Evolutionary conservation across 2,888 invertebrate genomes (phyloP).

Genomic region (Conchocele bisecta): DNA sequence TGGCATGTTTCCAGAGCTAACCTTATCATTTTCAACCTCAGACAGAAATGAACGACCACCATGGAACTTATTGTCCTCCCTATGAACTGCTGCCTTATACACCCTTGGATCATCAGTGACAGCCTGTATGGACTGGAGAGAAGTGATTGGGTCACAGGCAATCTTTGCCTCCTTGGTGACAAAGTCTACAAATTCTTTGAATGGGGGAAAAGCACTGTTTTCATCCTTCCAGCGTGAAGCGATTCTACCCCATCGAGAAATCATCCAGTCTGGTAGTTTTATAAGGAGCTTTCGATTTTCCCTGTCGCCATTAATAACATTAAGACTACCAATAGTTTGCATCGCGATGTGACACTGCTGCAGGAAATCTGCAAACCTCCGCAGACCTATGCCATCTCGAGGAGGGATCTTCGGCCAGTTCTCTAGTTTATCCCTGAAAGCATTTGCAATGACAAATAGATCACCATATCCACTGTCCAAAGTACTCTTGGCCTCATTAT

Average conservation of each 20-base stretch:
- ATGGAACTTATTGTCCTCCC: no score
- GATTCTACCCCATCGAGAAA: constrained; percentile 33
- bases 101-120: no score
- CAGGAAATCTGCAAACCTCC: constrained; percentile 47
- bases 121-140: constrained; percentile 15
- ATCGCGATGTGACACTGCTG: constrained; percentile 41
- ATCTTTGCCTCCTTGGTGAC: constrained; percentile 46
- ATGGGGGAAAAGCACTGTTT: constrained; percentile 30
- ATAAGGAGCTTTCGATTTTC: constrained; percentile 44
- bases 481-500: constrained; percentile 35
- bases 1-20: no score
- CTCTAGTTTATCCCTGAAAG: constrained; percentile 50
- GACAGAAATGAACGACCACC: no score
- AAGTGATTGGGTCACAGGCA: constrained; percentile 52
- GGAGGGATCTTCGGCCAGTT: constrained; percentile 39
- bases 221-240: constrained; percentile 17
- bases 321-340: constrained; percentile 15
- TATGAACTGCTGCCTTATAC: no score
- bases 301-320: constrained; percentile 30
- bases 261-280: constrained; percentile 54
- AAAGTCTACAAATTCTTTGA: constrained; percentile 39
- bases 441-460: constrained; percentile 42
- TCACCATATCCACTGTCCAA: constrained; percentile 50
- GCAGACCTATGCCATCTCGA: constrained; percentile 34
- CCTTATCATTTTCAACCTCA: no score